Evolutionary conservation across 2,797 vertebrate genomes (phyloP).

Genomic region (Garrulus glandarius): DNA sequence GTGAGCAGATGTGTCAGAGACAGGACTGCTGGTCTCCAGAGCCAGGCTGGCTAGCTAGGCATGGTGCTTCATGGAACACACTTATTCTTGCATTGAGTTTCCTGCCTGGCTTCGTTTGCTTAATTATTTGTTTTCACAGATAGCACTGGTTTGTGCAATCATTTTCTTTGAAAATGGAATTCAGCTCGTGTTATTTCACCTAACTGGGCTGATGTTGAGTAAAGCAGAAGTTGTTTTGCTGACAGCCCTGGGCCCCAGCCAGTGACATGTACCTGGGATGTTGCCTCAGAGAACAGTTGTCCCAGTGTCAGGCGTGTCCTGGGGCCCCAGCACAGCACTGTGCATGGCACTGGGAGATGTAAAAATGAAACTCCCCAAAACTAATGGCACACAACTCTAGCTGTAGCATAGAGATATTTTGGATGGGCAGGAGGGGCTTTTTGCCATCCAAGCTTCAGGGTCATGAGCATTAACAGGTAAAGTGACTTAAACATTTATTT

Average conservation of each 20-base stretch:
- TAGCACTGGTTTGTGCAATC: slow-evolving; percentile 45
- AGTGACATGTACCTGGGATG: not conserved
- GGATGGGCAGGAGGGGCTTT: not conserved
- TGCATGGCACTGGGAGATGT: not conserved
- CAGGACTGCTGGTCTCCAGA: not conserved
- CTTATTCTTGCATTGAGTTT: not conserved
- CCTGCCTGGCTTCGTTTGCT: slow-evolving; percentile 1
- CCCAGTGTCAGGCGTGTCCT: not conserved
- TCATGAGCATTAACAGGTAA: not conserved
- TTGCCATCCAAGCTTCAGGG: not conserved
- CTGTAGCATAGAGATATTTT: not conserved
- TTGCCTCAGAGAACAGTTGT: not conserved
- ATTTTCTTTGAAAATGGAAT: slow-evolving; percentile 20
- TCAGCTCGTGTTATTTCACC: slow-evolving; percentile 26
- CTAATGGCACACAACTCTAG: not conserved
- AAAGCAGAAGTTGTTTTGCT: slow-evolving; percentile 38
- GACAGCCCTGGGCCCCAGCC: not conserved
- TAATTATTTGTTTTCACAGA: slow-evolving; percentile 49
- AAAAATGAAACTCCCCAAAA: not conserved
- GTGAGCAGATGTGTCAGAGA: not conserved
- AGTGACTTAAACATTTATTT: not conserved
- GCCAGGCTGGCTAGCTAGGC: not conserved
- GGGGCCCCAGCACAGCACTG: not conserved
- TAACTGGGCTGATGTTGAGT: slow-evolving; percentile 11
- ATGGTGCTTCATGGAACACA: not conserved